Base-by-base conservation (phyloP, 2,888 invertebrate species). In the Lutraria lutraria region DNA sequence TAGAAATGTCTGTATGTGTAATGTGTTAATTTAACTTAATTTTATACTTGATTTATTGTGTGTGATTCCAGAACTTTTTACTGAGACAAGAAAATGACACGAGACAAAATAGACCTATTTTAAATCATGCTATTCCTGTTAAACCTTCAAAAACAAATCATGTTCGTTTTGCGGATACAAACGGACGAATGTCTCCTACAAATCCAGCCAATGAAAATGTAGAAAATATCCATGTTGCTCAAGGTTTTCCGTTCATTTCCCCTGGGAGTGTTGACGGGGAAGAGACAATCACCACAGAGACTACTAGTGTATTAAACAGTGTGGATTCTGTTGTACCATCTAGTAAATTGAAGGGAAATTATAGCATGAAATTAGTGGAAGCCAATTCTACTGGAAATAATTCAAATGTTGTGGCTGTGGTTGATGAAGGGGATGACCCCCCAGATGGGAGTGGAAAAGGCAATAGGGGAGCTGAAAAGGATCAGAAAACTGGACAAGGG, bases 361-460 rank as follows among this genome's bases (percentile, higher is more conserved):
- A 84, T 16, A 81, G 86, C n/a, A 68, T 53, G 56, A 81, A 88
- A 54, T 76, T 86, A 8, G 63, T 52, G 63, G 81, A 76, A 43
- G 34, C 72, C 31, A 80, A 82, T 52, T 43, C 68, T 79, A 88
- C 89, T 3, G 43, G 85, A 25, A 91, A 91, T 85, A 91, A 91
- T 88, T 89, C 91, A 52, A 81, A 85, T 84, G 34, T 88, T n/a
- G 84, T 80, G 34, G 56, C n/a, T 19, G 56, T 34, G 60, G 79
- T 76, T 19, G 90, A 88, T 31, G 88, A 89, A 43, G 90, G 89
- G 25, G 90, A 90, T 56, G 91, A 93, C 63, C 92, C 92, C 15
- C 92, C 92, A 68, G 91, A 90, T 34, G 88, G 85, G 43, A 84
- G 85, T 1, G 83, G 86, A 54, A 88, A 56, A 53, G 83, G 76